phyloP scores from a whole-genome alignment of 2,888 invertebrate genomes.

The Ophion ventricosus region DNA sequence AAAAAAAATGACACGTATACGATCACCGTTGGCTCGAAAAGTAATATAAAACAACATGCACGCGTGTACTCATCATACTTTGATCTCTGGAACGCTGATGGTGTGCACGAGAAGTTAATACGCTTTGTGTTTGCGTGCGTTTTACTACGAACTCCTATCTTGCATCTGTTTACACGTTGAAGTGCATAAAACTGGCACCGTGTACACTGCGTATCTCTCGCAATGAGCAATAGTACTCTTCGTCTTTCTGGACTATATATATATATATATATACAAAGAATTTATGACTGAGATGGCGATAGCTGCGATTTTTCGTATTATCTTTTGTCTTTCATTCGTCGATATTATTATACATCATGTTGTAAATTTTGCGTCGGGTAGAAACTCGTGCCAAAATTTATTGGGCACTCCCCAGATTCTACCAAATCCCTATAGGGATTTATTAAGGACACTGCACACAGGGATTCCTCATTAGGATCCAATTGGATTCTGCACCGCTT shows the following conservation, averaged over 20 bases:
- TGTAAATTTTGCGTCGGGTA: too few species aligned
- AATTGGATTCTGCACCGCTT: too few species aligned
- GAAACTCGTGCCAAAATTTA: too few species aligned
- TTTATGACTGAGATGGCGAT: too few species aligned
- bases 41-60: not conserved
- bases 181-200: slow-evolving; percentile 27
- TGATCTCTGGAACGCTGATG: slow-evolving; percentile 31
- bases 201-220: slow-evolving; percentile 1
- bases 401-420: too few species aligned
- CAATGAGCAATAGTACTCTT: slow-evolving; percentile 4
- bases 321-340: too few species aligned
- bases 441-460: too few species aligned
- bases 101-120: slow-evolving; percentile 3
- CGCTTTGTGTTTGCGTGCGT: slow-evolving; percentile 27
- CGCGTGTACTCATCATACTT: slow-evolving; percentile 14
- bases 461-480: too few species aligned
- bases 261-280: not conserved
- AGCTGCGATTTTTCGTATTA: too few species aligned
- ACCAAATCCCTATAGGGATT: too few species aligned
- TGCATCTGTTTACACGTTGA: slow-evolving; percentile 53
- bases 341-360: too few species aligned
- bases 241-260: not conserved
- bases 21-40: too few species aligned
- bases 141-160: slow-evolving; percentile 58
- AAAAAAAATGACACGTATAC: not conserved